Evolutionary conservation across 2,797 vertebrate species (phyloP), one percentile per base, ranked within the genome.

Genomic region (Spondyliosoma cantharus): DNA sequence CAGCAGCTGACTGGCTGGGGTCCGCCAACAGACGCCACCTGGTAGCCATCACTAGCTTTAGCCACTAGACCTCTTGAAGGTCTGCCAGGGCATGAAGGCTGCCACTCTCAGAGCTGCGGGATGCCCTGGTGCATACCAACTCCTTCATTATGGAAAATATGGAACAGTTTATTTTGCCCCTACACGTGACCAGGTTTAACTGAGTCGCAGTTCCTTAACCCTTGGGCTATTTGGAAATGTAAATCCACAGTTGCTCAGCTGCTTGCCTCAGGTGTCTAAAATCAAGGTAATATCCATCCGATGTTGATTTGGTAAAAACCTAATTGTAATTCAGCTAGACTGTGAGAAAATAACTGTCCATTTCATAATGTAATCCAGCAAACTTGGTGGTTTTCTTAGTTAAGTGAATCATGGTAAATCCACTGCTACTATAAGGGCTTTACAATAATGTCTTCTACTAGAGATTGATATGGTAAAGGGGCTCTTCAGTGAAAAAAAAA

Each of bases 11-110:
- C 82, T 91, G 86, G 85, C 74, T 73, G 22, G 42, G 54, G 56
- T 89, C 78, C 63, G 29, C 29, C 19, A 89, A 85, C 83, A 76
- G 71, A 87, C 75, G 7, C 84, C 93, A 93, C 91, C 88, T 94
- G 93, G 86, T 83, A 91, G 86, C 82, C 75, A 90, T 90, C 87
- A 82, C 86, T 42, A 50, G 76, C 75, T 80, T 84, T 79, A 87
- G 78, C 77, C 85, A 86, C 50, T 74, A 84, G 89, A 87, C 82
- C 63, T 75, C 81, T 68, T 86, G 85, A 86, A 67, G 77, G 67
- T 59, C 79, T 87, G 90, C 89, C 86, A 88, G 76, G 82, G 66
- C 81, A 81, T 80, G 57, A 85, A 78, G 87, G 72, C 85, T 84
- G 83, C 80, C 78, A 83, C 56, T 87, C 58, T 84, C 22, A 32